Evolutionary conservation across 2,113 vertebrate genomes (phyloP), one percentile per base, ranked within the genome.

Genomic region (Perca schrenkii): DNA sequence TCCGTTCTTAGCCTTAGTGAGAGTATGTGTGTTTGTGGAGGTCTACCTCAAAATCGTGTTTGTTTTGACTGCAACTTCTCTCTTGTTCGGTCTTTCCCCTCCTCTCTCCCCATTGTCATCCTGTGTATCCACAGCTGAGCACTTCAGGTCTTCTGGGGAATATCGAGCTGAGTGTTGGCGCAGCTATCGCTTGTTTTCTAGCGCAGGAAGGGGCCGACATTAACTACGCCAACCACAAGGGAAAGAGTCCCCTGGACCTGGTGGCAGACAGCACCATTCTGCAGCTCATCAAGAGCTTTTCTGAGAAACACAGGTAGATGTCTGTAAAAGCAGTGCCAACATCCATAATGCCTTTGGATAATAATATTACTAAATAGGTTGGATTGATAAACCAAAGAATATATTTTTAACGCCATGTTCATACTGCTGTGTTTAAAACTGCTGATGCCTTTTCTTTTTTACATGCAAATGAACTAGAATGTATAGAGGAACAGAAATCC

Each of bases 181-280:
- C 94, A 0, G 98, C 97, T 0, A 94, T 99, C 0, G 97, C 98
- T 2, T 99, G 97, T 85, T 99, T 97, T 88, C 90, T 99, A 88
- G 97, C 96, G 1, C 96, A 98, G 74, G 97, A 98, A 85, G 98
- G 98, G 2, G 97, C 98, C 0, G 97, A 99, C 28, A 94, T 99
- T 75, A 96, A 89, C 95, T 99, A 99, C 2, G 95, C 98, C 92
- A 99, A 99, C 92, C 98, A 99, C 85, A 96, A 98, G 1, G 98
- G 98, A 62, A 97, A 97, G 89, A 97, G 95, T 88, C 98, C 98
- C 0, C 85, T 99, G 82, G 97, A 99, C 91, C 93, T 99, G 77
- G 95, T 97, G 36, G 88, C 94, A 0, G 97, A 99, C 46, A 94
- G 96, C 61, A 88, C 91, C 13, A 88, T 96, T 70, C 67, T 95